These are phyloP conservation scores for Harpagoxenus sublaevis DNA, from an alignment of 2,888 invertebrate genomes.

Conservation along the genomic window DNA sequence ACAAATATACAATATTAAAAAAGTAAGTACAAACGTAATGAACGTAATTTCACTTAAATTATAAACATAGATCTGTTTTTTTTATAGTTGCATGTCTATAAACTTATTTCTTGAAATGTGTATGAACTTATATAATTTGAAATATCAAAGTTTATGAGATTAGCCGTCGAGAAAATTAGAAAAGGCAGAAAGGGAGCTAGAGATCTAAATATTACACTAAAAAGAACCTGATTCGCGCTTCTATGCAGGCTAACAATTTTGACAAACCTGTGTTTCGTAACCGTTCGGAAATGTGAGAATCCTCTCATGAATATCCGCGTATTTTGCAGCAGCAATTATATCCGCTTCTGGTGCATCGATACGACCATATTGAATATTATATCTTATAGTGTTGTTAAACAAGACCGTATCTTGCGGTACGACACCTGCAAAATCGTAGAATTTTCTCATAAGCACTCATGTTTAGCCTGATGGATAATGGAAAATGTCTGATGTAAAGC, in stretches of 20 bases:
- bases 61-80: not conserved
- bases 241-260: not conserved
- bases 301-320: slow-evolving; percentile 97
- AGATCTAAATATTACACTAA: not conserved
- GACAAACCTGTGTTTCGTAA: slow-evolving; percentile 92
- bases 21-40: not conserved
- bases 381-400: slow-evolving; percentile 97
- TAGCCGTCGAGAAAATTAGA: not conserved
- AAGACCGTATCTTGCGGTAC: slow-evolving; percentile 99
- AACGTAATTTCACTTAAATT: not conserved
- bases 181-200: not conserved
- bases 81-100: not conserved
- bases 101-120: not conserved
- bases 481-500: not conserved
- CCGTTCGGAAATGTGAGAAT: slow-evolving; percentile 96
- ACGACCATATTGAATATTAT: slow-evolving; percentile 97
- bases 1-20: not conserved
- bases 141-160: not conserved
- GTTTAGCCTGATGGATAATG: not conserved
- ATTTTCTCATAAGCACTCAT: not conserved
- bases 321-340: slow-evolving; percentile 95
- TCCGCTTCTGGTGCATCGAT: slow-evolving; percentile 93
- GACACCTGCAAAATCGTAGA: slow-evolving; percentile 87
- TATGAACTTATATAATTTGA: not conserved
- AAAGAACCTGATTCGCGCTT: not conserved